phyloP scores from a whole-genome alignment of 92 coral and sea anemone genomes.

The Ricordea florida region DNA sequence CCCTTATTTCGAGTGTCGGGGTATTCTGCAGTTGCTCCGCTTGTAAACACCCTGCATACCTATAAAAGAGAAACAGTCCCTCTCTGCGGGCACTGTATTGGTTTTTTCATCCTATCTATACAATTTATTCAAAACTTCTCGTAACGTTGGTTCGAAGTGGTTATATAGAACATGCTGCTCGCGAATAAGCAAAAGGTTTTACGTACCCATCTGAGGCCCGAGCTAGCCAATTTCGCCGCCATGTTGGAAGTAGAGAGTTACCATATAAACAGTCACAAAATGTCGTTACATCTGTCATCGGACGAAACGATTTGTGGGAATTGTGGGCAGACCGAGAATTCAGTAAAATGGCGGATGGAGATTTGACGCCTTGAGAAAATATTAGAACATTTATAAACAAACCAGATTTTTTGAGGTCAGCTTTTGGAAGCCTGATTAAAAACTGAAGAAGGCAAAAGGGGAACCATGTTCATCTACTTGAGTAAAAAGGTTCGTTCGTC shows the following conservation, averaged over 20 bases:
- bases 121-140: too few species aligned
- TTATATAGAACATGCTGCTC: too few species aligned
- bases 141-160: not conserved
- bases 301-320: constrained; percentile 23
- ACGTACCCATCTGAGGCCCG: constrained; percentile 10
- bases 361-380: too few species aligned
- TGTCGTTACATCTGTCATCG: not conserved
- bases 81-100: too few species aligned
- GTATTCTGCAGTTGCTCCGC: too few species aligned
- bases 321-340: not conserved
- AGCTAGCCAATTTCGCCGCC: constrained; percentile 23
- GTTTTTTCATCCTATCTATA: too few species aligned
- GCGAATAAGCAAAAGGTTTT: too few species aligned
- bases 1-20: too few species aligned
- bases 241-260: not conserved
- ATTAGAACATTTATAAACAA: not conserved
- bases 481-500: constrained; percentile 87
- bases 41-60: too few species aligned
- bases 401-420: not conserved
- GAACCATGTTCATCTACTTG: constrained; percentile 86
- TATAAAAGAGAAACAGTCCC: too few species aligned
- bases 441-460: too few species aligned
- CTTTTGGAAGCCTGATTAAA: not conserved
- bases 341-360: constrained; percentile 11
- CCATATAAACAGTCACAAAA: not conserved